Evolutionary conservation across 2,113 vertebrate genomes (phyloP).

Genomic region (Sisor rabdophorus): DNA sequence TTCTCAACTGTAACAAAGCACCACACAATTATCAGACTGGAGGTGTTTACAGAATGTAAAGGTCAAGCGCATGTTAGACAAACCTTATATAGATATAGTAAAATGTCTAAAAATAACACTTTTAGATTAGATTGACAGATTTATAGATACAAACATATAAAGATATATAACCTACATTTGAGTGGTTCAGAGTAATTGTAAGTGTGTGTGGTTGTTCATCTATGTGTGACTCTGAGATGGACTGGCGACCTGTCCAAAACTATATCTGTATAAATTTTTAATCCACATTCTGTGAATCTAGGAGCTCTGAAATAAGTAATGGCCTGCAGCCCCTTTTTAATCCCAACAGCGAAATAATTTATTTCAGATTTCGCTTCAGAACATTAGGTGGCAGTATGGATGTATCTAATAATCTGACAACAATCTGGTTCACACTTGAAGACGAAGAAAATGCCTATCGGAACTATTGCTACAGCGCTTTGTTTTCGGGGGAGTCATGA

Average conservation of each 20-base stretch:
- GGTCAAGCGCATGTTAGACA: neutral
- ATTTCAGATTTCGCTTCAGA: neutral
- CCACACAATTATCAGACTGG: conserved; percentile 13
- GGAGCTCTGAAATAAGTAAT: neutral
- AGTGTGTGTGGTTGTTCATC: too few relatives aligned
- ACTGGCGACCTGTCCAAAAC: too few relatives aligned
- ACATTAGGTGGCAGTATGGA: neutral
- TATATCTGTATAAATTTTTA: too few relatives aligned
- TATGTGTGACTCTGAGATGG: too few relatives aligned
- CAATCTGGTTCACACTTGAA: neutral
- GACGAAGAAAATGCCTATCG: neutral
- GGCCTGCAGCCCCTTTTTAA: neutral
- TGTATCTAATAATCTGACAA: too few relatives aligned
- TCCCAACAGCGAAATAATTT: neutral
- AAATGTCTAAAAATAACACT: neutral
- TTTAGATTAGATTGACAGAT: too few relatives aligned
- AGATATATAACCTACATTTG: too few relatives aligned
- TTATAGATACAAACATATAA: too few relatives aligned
- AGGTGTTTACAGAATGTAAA: neutral
- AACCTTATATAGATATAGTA: neutral
- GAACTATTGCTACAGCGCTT: neutral
- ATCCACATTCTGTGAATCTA: neutral
- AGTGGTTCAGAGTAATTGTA: too few relatives aligned
- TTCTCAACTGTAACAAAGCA: conserved; percentile 26
- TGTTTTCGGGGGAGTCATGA: conserved; percentile 9